A percentile compares a stretch with the other conserved stretches of the same genome.
These are phyloP conservation scores for Triplophysa rosa DNA, from an alignment of 2,113 vertebrate species.

Conservation along the genomic window DNA sequence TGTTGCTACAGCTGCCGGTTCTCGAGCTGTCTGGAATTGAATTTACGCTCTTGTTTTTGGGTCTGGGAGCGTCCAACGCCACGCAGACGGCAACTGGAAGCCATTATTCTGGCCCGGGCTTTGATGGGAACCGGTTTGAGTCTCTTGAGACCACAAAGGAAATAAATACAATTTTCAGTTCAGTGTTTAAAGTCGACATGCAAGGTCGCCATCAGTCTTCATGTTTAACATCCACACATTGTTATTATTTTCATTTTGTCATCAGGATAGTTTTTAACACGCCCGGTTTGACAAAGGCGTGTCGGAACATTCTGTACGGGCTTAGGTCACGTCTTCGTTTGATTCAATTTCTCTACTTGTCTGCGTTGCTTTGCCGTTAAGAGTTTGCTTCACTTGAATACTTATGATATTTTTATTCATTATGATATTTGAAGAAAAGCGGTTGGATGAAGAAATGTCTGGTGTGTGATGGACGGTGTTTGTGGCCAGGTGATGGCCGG, in stretches of 20 bases:
- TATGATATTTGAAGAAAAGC: no score
- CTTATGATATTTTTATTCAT: no score
- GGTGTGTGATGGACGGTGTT: slow-evolving; percentile 23
- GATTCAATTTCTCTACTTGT: not conserved
- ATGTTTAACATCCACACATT: not conserved
- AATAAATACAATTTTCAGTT: slow-evolving; percentile 24
- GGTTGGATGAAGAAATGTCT: slow-evolving; percentile 1
- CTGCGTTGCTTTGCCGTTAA: not conserved
- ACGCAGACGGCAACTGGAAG: not conserved
- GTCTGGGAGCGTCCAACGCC: slow-evolving; percentile 1
- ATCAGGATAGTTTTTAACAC: not conserved
- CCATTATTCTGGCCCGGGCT: slow-evolving; percentile 28
- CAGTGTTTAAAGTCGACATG: not conserved
- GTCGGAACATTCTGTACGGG: not conserved
- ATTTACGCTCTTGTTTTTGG: slow-evolving; percentile 47
- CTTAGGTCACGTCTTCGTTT: not conserved
- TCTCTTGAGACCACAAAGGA: slow-evolving; percentile 17
- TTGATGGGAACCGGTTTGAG: not conserved
- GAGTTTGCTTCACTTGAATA: not conserved
- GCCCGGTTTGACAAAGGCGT: not conserved
- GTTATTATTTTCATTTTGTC: not conserved
- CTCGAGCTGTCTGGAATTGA: slow-evolving; percentile 34
- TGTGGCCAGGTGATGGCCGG: slow-evolving; percentile 19
- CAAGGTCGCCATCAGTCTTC: not conserved
- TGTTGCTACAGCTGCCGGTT: slow-evolving; percentile 58